phyloP scores from a whole-genome alignment of 2,797 vertebrate genomes.

The Pipistrellus pygmaeus region DNA sequence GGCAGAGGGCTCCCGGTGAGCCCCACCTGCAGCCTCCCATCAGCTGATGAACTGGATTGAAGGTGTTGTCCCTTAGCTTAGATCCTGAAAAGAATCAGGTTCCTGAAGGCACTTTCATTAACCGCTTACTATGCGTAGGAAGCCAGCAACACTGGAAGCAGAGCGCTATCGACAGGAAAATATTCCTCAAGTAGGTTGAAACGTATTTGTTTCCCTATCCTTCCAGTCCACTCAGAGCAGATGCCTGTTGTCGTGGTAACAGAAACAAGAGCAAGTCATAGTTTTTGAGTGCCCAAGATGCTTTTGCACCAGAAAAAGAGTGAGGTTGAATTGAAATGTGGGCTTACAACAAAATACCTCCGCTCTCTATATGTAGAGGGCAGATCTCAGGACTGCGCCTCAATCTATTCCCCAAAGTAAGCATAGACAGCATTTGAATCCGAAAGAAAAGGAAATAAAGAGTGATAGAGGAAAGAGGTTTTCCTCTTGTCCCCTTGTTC shows the following conservation, averaged over 20 bases:
- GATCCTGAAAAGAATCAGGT: conserved; percentile 50
- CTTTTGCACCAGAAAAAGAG: conserved; percentile 70
- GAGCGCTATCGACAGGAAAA: conserved; percentile 36
- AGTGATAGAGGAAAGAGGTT: background rate
- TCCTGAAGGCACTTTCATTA: conserved; percentile 68
- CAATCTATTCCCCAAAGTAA: conserved; percentile 56
- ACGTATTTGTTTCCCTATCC: conserved; percentile 70
- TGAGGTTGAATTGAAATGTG: conserved; percentile 65
- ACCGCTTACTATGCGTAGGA: conserved; percentile 64
- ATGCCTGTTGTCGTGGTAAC: conserved; percentile 80
- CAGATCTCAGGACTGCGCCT: conserved; percentile 51
- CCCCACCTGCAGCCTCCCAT: background rate
- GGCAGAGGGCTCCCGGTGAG: background rate
- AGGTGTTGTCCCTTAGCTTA: background rate
- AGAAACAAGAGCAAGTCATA: conserved; percentile 74
- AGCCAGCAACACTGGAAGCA: conserved; percentile 43
- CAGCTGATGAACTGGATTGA: background rate
- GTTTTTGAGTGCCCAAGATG: conserved; percentile 70
- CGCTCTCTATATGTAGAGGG: conserved; percentile 54
- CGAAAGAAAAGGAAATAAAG: conserved; percentile 32
- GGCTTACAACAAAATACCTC: conserved; percentile 72
- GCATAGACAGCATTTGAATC: conserved; percentile 62
- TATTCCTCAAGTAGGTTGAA: conserved; percentile 73
- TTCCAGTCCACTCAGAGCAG: conserved; percentile 76
- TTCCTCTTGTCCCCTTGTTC: background rate